These are phyloP conservation scores for Triplophysa dalaica DNA, from an alignment of 2,113 vertebrate genomes.

Conservation along the genomic window DNA sequence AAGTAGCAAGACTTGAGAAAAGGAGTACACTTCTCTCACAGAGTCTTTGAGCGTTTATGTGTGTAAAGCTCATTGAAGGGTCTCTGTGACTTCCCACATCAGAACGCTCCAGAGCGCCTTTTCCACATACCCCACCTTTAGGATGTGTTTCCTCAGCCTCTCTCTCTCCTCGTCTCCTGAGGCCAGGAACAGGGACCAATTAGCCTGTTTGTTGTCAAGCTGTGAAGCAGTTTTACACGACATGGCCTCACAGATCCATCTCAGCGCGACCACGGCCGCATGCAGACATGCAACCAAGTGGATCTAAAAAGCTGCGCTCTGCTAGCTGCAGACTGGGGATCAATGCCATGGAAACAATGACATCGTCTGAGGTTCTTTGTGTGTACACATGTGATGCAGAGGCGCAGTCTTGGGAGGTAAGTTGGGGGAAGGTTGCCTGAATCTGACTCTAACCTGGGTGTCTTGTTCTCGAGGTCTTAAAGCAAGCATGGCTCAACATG, in stretches of 20 bases:
- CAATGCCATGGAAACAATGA: conserved; percentile 33
- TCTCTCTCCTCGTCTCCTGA: conserved; percentile 23
- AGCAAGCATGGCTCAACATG: neutral
- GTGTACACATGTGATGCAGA: conserved; percentile 21
- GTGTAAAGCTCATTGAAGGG: conserved; percentile 45
- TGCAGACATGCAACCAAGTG: conserved; percentile 40
- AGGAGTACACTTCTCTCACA: neutral
- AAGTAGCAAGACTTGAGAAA: neutral
- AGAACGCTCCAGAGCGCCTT: conserved; percentile 16
- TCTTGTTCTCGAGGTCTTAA: conserved; percentile 14
- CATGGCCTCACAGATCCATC: conserved; percentile 29
- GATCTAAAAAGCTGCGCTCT: conserved; percentile 28
- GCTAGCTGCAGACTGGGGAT: conserved; percentile 22
- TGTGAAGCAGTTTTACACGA: conserved; percentile 22
- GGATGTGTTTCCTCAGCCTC: conserved; percentile 30
- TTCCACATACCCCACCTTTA: neutral
- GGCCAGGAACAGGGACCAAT: conserved; percentile 36
- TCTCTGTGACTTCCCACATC: conserved; percentile 12
- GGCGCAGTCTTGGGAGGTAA: conserved; percentile 34
- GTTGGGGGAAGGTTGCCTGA: conserved; percentile 13
- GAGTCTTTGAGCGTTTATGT: conserved; percentile 14
- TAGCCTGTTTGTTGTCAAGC: conserved; percentile 38
- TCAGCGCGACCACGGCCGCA: neutral
- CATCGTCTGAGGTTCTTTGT: conserved; percentile 11
- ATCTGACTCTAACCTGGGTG: conserved; percentile 35